phyloP scores from a whole-genome alignment of 2,113 vertebrate genomes.

The Chloropsis cyanopogon region DNA sequence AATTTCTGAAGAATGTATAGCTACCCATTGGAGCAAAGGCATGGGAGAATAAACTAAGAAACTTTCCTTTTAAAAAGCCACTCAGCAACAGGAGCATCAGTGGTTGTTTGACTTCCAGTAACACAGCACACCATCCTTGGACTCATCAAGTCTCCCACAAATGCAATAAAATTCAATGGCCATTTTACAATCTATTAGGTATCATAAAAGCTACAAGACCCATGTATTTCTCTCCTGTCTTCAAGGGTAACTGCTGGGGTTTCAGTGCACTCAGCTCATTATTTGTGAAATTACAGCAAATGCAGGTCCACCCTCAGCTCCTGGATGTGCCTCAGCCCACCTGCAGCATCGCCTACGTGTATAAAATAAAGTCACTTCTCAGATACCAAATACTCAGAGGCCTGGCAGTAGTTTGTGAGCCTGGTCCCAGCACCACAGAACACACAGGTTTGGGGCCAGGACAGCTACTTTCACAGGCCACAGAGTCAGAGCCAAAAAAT shows the following conservation, averaged over 20 bases:
- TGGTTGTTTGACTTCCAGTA: background rate
- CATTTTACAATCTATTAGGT: slow-evolving; percentile 10
- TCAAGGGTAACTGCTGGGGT: background rate
- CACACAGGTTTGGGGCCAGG: background rate
- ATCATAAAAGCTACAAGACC: background rate
- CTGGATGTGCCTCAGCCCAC: background rate
- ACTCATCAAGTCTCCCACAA: background rate
- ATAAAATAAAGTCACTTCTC: background rate
- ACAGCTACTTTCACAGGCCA: background rate
- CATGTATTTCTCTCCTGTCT: background rate
- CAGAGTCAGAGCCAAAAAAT: background rate
- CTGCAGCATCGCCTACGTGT: background rate
- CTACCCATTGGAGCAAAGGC: background rate
- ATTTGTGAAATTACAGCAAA: background rate
- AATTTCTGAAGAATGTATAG: background rate
- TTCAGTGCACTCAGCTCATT: background rate
- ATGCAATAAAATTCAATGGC: background rate
- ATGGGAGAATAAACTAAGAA: background rate
- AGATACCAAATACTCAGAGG: background rate
- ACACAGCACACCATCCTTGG: background rate
- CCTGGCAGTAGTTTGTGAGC: rapidly evolving
- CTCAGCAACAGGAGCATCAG: background rate
- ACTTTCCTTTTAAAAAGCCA: background rate
- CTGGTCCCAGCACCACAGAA: background rate
- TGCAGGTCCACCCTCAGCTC: background rate